Evolutionary conservation across 2,797 vertebrate species (phyloP), one percentile per base, ranked within the genome.

Genomic region (Micrastur ruficollis): DNA sequence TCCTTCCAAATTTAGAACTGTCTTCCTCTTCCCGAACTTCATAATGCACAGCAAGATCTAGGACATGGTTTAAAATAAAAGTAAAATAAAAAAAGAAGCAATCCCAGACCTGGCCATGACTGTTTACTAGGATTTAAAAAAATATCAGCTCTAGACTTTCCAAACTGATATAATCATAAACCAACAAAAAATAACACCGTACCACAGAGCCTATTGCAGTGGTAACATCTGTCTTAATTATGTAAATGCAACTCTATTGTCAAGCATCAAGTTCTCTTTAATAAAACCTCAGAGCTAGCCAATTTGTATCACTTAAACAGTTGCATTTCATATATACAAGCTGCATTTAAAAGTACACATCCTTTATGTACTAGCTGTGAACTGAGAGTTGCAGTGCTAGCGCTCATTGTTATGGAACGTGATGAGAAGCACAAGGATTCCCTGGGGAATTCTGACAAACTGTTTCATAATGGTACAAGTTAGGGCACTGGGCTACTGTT

Each of bases 221-320:
- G 11, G n/a, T 32, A 89, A 74, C 16, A 76, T 94, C 86, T 90
- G n/a, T 95, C 86, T 95, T 92, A 82, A 71, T 92, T 92, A 89
- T 12, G 25, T 82, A 80, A 94, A 93, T 58, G 9, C 6, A 80
- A 80, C 55, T 55, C 74, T 80, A 55, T 78, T 72, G 29, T 63
- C 70, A 89, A 91, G 44, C 44, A 92, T 84, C 62, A 85, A 73
- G 65, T 73, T 89, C 20, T 61, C n/a, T 67, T 88, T 82, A 73
- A 92, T 67, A 92, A 89, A 92, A 81, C n/a, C 26, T 93, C 55
- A 72, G 70, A 86, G n/a, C 32, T 38, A 82, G 11, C 11, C 52
- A 76, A 74, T 96, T 87, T 87, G 29, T 89, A 67, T 80, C 81
- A 85, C 71, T 89, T 85, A 81, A 86, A 58, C 26, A 38, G n/a